Base-by-base conservation (phyloP, 2,113 vertebrate genomes). In the Acanthisitta chloris region DNA sequence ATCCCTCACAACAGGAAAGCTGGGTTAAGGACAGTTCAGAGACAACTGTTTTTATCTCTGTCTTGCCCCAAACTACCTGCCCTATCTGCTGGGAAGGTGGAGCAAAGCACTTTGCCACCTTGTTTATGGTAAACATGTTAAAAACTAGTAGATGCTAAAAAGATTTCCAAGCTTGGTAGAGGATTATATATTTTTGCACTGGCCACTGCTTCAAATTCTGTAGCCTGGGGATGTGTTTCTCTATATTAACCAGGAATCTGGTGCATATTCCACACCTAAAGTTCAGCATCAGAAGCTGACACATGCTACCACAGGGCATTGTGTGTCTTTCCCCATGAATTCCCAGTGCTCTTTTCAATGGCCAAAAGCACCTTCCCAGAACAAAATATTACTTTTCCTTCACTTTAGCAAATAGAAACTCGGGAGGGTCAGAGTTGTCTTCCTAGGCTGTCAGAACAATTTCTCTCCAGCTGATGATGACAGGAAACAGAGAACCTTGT, bases 291-390 rank as follows among this genome's bases (percentile, higher is more conserved):
- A 59, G 54, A 38, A 52, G 24, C 52, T 28, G 45, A 18, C 84
- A 83, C 54, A 42, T 0, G 1, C 20, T 20, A 14, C 29, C 18
- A 58, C 0, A 5, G 82, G 52, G n/a, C 2, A 1, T 5, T 29
- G 8, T 58, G 62, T 72, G 40, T 57, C 13, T 71, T 71, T 45
- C n/a, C 59, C 62, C 25, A 18, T 34, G 16, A 86, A 76, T 69
- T 52, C 66, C 81, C 67, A 57, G 29, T 55, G 23, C 11, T n/a
- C 40, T 57, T 49, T 29, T 24, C 18, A 38, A 18, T 9, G 25
- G 17, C 59, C 69, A 74, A 43, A 46, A 66, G 25, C 42, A 54
- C 19, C 61, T 43, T 25, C 33, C 23, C 45, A n/a, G 28, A 33
- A 65, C 23, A 77, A 84, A 86, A 73, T 17, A 8, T 12, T 26